phyloP scores from a whole-genome alignment of 2,888 invertebrate species.

The Adineta ricciae region DNA sequence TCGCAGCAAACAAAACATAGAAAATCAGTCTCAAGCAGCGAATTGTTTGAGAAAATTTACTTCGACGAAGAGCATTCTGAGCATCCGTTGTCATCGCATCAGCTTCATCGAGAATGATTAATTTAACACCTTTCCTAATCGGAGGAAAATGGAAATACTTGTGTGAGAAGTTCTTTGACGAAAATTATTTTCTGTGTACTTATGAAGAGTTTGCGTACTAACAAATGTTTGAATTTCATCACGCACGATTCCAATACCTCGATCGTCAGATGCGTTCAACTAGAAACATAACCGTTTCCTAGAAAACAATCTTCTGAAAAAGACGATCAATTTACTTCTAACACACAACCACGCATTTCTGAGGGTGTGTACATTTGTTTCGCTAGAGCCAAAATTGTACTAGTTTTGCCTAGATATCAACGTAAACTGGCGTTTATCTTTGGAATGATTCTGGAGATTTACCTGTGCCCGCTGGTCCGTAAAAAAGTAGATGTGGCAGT shows the following conservation, averaged over 20 bases:
- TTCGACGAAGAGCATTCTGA: constrained; percentile 87
- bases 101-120: constrained; percentile 93
- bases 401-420: constrained; percentile 64
- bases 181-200: constrained; percentile 45
- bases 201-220: constrained; percentile 85
- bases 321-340: constrained; percentile 48
- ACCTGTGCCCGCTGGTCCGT: constrained; percentile 91
- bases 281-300: constrained; percentile 43
- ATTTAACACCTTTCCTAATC: constrained; percentile 67
- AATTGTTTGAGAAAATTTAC: constrained; percentile 54
- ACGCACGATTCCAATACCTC: constrained; percentile 86
- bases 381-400: constrained; percentile 89
- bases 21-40: background rate
- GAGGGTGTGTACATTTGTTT: constrained; percentile 75
- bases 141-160: no score
- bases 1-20: background rate
- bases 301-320: background rate
- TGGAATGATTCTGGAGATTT: no score
- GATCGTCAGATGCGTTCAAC: constrained; percentile 95
- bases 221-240: constrained; percentile 90
- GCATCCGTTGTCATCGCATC: constrained; percentile 99
- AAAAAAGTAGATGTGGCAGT: constrained; percentile 85
- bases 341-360: constrained; percentile 80
- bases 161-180: background rate
- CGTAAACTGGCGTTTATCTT: no score